Evolutionary conservation across 2,888 invertebrate genomes (phyloP).

Genomic region (Aelia acuminata): DNA sequence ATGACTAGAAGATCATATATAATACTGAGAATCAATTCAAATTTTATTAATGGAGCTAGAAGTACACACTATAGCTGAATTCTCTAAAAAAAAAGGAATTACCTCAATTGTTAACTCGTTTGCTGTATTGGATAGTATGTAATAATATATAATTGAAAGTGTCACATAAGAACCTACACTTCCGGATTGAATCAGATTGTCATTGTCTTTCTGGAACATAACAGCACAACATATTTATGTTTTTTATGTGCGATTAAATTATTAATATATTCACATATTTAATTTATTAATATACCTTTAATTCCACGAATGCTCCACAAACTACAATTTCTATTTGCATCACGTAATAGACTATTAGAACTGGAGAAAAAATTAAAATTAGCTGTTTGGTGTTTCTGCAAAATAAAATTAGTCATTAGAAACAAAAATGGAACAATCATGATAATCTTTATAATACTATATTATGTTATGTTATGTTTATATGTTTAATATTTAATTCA

Average conservation of each 20-base stretch:
- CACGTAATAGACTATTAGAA: background rate
- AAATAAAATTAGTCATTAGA: background rate
- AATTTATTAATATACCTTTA: background rate
- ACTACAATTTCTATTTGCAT: background rate
- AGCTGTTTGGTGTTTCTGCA: conserved; percentile 12
- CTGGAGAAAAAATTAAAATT: background rate
- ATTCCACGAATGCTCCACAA: conserved; percentile 24
- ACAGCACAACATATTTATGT: background rate
- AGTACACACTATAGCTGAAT: too few species aligned
- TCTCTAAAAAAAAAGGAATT: background rate
- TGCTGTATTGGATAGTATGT: background rate
- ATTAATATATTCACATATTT: background rate
- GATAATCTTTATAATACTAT: too few species aligned
- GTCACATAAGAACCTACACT: conserved; percentile 9
- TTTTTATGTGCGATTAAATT: background rate
- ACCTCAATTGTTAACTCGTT: conserved; percentile 7
- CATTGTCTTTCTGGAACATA: background rate
- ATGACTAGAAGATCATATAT: too few species aligned
- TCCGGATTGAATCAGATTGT: background rate
- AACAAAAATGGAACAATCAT: too few species aligned
- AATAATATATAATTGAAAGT: background rate
- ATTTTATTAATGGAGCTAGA: too few species aligned
- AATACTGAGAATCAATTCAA: too few species aligned
- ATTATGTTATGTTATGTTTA: too few species aligned
- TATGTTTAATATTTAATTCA: too few species aligned